A percentile compares a stretch with the other conserved stretches of the same genome.
phyloP scores from a whole-genome alignment of 1,140 invertebrate species.

The Wiebesia pumilae region DNA sequence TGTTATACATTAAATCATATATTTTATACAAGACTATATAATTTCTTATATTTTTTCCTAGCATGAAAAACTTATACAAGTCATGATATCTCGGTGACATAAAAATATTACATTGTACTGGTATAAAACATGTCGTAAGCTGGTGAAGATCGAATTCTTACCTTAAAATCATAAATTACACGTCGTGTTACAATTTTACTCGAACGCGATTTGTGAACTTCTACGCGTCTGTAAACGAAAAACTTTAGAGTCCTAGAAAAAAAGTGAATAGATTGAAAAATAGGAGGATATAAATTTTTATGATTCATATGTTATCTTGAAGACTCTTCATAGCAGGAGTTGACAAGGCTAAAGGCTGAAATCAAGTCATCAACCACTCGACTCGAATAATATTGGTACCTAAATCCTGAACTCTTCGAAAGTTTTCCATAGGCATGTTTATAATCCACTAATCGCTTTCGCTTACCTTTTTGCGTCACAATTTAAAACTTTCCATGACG shows the following conservation, averaged over 20 bases:
- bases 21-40: background rate
- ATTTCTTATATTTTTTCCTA: background rate
- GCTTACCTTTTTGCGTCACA: constrained; percentile 61
- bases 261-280: background rate
- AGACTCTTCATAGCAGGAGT: background rate
- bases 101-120: background rate
- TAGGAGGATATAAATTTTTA: background rate
- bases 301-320: background rate
- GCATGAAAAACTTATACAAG: background rate
- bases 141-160: background rate
- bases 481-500: constrained; percentile 71
- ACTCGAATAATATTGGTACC: background rate
- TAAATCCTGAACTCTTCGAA: constrained; percentile 55
- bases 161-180: background rate
- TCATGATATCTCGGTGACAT: background rate
- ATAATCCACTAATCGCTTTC: constrained; percentile 73
- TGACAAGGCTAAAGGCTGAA: background rate
- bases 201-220: background rate
- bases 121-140: background rate
- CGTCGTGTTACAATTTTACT: background rate
- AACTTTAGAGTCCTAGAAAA: background rate
- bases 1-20: background rate
- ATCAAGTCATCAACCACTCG: background rate
- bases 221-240: background rate
- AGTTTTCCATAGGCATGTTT: constrained; percentile 66